These are phyloP conservation scores for Catonia carolina DNA, from an alignment of 2,888 invertebrate species.

Conservation along the genomic window DNA sequence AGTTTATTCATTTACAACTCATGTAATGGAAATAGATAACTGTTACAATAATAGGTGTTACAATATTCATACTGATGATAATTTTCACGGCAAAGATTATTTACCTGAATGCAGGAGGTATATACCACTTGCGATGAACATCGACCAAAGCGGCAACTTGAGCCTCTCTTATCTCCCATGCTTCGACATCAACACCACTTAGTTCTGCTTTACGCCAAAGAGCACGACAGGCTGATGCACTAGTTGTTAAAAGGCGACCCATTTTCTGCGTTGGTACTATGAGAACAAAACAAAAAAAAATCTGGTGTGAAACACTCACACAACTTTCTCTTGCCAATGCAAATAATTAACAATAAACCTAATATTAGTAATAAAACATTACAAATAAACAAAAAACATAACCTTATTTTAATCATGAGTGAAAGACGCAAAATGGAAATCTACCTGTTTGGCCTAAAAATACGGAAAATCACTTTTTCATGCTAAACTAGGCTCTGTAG, in stretches of 20 bases:
- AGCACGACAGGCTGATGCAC: slow-evolving; percentile 78
- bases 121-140: slow-evolving; percentile 88
- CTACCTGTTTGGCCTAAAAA: too few species aligned
- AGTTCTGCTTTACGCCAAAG: slow-evolving; percentile 79
- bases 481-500: too few species aligned
- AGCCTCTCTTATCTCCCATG: slow-evolving; percentile 74
- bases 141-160: slow-evolving; percentile 76
- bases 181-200: slow-evolving; percentile 81
- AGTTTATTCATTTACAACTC: background rate
- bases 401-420: too few species aligned
- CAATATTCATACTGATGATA: background rate
- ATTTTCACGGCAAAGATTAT: too few species aligned
- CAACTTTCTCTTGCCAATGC: too few species aligned
- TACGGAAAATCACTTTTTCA: too few species aligned
- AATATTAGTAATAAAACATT: too few species aligned
- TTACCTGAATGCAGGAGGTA: slow-evolving; percentile 74
- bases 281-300: slow-evolving; percentile 32
- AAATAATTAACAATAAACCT: too few species aligned
- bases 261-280: slow-evolving; percentile 90
- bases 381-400: too few species aligned
- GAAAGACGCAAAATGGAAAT: too few species aligned
- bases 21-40: background rate
- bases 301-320: too few species aligned
- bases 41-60: background rate
- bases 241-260: slow-evolving; percentile 82